Evolutionary conservation across 2,888 invertebrate genomes (phyloP).

Genomic region (Hydropsyche betteni): DNA sequence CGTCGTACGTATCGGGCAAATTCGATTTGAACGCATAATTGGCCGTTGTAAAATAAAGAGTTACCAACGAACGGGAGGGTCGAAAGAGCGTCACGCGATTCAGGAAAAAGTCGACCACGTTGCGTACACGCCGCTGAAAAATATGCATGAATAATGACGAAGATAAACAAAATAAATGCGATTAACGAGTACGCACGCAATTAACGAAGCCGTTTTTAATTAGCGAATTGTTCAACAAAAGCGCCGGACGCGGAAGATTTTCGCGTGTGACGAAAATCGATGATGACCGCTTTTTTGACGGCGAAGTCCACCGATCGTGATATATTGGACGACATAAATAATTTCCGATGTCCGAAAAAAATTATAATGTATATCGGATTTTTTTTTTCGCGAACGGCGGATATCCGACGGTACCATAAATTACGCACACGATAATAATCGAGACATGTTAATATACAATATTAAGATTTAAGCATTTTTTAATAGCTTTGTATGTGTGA

Average conservation of each 20-base stretch:
- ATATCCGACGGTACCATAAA: conserved; percentile 29
- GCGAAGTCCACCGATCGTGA: no score
- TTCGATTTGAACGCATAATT: conserved; percentile 21
- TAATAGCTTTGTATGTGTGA: conserved; percentile 5
- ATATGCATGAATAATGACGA: neutral
- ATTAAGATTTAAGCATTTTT: conserved; percentile 22
- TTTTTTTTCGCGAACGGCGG: conserved; percentile 4
- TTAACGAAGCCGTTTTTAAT: conserved; percentile 42
- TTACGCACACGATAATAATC: conserved; percentile 26
- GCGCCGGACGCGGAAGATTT: neutral
- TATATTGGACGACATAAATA: conserved; percentile 26
- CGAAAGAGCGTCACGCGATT: conserved; percentile 11
- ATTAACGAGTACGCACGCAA: neutral
- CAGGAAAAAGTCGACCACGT: neutral
- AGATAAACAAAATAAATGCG: conserved; percentile 1
- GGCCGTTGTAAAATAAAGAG: conserved; percentile 25
- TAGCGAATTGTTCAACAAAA: conserved; percentile 29
- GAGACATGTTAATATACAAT: conserved; percentile 30
- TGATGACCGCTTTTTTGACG: conserved; percentile 1
- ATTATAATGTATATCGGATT: conserved; percentile 10
- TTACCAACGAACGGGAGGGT: neutral
- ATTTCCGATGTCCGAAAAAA: conserved; percentile 4
- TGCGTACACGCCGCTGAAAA: conserved; percentile 16
- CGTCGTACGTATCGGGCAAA: neutral
- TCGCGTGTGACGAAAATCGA: neutral